These are phyloP conservation scores for Trachelipus rathkii DNA, from an alignment of 1,140 invertebrate species.

Conservation along the genomic window DNA sequence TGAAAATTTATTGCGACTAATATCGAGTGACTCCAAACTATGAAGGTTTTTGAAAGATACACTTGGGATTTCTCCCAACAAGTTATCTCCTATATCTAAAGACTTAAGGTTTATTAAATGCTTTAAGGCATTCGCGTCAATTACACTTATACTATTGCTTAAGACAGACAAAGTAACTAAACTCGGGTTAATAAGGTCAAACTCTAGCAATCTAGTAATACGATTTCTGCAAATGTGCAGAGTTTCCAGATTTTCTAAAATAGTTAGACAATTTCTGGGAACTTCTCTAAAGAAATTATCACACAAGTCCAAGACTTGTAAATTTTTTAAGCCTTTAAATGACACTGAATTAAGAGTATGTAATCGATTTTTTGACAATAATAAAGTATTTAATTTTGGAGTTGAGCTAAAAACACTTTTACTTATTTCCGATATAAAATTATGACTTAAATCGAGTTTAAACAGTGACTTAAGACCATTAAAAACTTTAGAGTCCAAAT, in stretches of 20 bases:
- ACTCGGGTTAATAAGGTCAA: constrained; percentile 23
- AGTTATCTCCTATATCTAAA: constrained; percentile 32
- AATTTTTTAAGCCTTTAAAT: constrained; percentile 27
- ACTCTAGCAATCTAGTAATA: constrained; percentile 25
- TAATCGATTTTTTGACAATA: constrained; percentile 36
- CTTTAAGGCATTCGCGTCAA: constrained; percentile 30
- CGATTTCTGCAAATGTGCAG: constrained; percentile 39
- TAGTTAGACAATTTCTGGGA: constrained; percentile 25
- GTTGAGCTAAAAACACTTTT: constrained; percentile 5
- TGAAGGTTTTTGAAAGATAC: constrained; percentile 24
- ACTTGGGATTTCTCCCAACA: constrained; percentile 31
- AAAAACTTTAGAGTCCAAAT: background rate
- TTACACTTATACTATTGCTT: constrained; percentile 34
- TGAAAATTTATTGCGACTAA: constrained; percentile 40
- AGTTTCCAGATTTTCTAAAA: constrained; percentile 24
- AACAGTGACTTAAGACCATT: background rate
- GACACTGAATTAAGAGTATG: constrained; percentile 28
- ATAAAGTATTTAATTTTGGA: constrained; percentile 30
- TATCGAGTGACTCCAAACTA: constrained; percentile 27
- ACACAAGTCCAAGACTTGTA: constrained; percentile 35
- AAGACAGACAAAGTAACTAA: constrained; percentile 29
- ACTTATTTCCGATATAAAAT: background rate
- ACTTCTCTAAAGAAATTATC: constrained; percentile 40
- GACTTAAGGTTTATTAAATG: constrained; percentile 17
- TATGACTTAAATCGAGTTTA: background rate